Evolutionary conservation across 2,888 invertebrate genomes (phyloP).

Genomic region (Papilio demoleus): DNA sequence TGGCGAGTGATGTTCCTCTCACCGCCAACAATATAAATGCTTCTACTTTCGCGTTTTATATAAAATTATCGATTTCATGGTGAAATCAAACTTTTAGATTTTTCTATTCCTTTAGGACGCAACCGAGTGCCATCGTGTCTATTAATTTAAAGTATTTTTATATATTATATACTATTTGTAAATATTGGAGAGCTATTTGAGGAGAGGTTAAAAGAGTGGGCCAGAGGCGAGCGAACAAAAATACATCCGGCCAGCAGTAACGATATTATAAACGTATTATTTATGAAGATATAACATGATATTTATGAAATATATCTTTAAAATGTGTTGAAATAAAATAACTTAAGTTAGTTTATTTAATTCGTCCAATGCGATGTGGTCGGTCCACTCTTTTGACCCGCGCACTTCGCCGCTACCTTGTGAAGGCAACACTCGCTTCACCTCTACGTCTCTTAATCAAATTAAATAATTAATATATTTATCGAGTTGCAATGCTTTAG

Average conservation of each 20-base stretch:
- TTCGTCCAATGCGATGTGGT: constrained; percentile 59
- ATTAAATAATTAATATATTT: constrained; percentile 55
- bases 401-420: constrained; percentile 46
- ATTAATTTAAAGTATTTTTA: constrained; percentile 78
- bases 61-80: constrained; percentile 54
- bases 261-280: constrained; percentile 48
- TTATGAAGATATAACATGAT: constrained; percentile 49
- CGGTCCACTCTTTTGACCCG: constrained; percentile 66
- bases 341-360: constrained; percentile 55
- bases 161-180: constrained; percentile 68
- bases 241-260: constrained; percentile 70
- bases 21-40: too few relatives aligned
- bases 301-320: constrained; percentile 59
- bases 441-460: constrained; percentile 59
- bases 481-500: constrained; percentile 57
- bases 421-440: constrained; percentile 43
- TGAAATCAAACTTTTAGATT: constrained; percentile 55
- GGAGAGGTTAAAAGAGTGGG: constrained; percentile 68
- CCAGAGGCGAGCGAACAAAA: constrained; percentile 56
- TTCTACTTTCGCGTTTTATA: too few relatives aligned
- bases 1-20: neutral
- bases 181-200: constrained; percentile 66
- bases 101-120: constrained; percentile 69
- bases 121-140: constrained; percentile 81
- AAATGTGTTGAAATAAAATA: constrained; percentile 50